Base-by-base conservation (phyloP, 2,888 invertebrate genomes). In the Mythimna impura region DNA sequence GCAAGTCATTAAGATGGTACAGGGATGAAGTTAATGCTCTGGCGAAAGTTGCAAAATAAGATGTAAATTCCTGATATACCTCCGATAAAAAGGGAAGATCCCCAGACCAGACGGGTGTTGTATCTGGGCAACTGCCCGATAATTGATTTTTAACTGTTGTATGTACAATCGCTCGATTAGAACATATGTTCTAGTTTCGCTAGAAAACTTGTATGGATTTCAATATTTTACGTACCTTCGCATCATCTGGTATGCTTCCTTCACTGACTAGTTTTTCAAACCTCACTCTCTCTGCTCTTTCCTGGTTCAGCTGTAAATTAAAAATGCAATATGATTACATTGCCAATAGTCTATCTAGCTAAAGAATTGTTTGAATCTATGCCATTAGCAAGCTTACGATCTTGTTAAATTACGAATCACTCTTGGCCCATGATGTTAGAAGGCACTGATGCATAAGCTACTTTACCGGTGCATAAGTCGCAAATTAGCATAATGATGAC, bases 221-320 rank as follows among this genome's bases (percentile, higher is more conserved):
- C 14, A 17, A 47, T 58, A 34, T 25, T 12, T 25, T 1, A 78
- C 78, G 96, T 75, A 97, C 98, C 97, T 99, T 99, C 40, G 99
- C 98, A 92, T 99, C 99, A 91, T 99, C 99, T 10, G 99, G 99
- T 90, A 99, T 97, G 95, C 98, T 98, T 82, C 99, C 99, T 85
- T 98, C 98, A 84, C 98, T 98, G 81, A 99, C 98, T 86, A 99
- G 96, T 88, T 98, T 97, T 92, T 99, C 99, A 78, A 98, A 96
- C 73, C 99, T 97, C 80, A 97, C 97, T 73, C 99, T 96, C 91
- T 99, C 99, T 30, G 97, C 97, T 86, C 98, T 97, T 91, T 98
- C 98, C 89, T 97, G 98, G 81, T 97, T 97, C 40, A 98, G 93
- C 96, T 96, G 90, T 55, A 20, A 54, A 36, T 55, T 25, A 10